Percentiles rank a stretch among this genome's conserved stretches.
These are phyloP conservation scores for Thaumatotibia leucotreta DNA, from an alignment of 1,140 invertebrate species.

Conservation along the genomic window DNA sequence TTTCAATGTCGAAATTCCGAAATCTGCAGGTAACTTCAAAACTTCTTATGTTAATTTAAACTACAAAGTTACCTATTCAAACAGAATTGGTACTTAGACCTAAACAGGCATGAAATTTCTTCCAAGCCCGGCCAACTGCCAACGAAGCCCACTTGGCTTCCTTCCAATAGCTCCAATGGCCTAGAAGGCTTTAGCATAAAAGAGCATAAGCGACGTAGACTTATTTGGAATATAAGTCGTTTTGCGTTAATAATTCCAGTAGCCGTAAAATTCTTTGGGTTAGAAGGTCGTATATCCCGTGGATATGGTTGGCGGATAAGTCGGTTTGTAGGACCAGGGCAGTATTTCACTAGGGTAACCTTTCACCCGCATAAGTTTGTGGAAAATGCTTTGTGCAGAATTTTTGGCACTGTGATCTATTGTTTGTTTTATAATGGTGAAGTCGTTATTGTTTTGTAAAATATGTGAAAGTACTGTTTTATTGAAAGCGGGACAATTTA, in stretches of 20 bases:
- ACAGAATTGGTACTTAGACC: background rate
- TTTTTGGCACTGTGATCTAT: background rate
- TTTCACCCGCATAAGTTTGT: background rate
- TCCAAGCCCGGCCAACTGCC: background rate
- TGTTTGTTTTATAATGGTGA: background rate
- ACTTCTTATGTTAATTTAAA: background rate
- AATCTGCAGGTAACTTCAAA: background rate
- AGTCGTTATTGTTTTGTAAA: background rate
- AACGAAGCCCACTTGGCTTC: background rate
- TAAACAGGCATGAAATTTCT: background rate
- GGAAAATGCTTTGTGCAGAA: background rate
- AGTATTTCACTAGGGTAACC: background rate
- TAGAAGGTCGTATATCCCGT: background rate
- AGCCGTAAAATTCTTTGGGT: background rate
- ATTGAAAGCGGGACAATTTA: background rate
- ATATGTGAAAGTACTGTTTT: background rate
- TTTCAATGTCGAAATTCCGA: too few relatives aligned
- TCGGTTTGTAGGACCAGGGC: background rate
- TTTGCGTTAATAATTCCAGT: background rate
- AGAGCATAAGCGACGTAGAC: background rate
- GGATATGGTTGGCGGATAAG: background rate
- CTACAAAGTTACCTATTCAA: background rate
- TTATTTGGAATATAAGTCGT: background rate
- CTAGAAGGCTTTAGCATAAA: background rate
- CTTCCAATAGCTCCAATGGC: background rate